Percentiles rank a stretch among this genome's conserved stretches.
phyloP scores from a whole-genome alignment of 2,888 invertebrate genomes.

The Plebejus melissa region DNA sequence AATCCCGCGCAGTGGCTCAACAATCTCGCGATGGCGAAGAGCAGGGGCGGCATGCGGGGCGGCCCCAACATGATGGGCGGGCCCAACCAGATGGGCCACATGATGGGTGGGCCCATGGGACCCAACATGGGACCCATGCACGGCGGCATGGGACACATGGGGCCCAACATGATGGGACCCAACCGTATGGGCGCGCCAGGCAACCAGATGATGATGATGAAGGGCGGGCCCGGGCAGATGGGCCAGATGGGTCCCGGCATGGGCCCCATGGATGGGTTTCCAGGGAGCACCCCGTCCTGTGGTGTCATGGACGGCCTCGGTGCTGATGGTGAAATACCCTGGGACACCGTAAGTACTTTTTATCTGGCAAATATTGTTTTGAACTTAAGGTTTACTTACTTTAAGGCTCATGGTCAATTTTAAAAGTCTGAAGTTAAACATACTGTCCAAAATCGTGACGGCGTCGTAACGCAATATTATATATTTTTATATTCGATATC shows the following conservation, averaged over 20 bases:
- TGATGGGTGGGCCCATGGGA: slow-evolving; percentile 75
- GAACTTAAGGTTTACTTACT: too few species aligned
- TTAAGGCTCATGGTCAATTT: too few species aligned
- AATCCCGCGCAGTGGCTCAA: slow-evolving; percentile 90
- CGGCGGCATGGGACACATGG: slow-evolving; percentile 71
- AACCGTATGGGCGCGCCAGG: slow-evolving; percentile 68
- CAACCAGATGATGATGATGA: slow-evolving; percentile 76
- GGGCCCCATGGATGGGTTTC: slow-evolving; percentile 77
- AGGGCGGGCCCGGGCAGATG: slow-evolving; percentile 68
- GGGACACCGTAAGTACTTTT: slow-evolving; percentile 72
- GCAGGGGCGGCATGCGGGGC: slow-evolving; percentile 81
- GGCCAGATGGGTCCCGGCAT: slow-evolving; percentile 70
- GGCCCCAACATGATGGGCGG: slow-evolving; percentile 76
- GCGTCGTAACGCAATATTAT: too few species aligned
- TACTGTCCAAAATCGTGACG: too few species aligned
- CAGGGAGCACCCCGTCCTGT: slow-evolving; percentile 78
- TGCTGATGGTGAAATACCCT: slow-evolving; percentile 80
- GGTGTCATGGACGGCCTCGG: slow-evolving; percentile 80
- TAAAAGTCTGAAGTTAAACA: too few species aligned
- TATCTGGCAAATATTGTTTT: too few species aligned
- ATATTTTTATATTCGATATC: background rate
- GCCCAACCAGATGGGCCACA: slow-evolving; percentile 72
- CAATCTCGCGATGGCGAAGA: slow-evolving; percentile 87
- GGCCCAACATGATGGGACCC: slow-evolving; percentile 74
- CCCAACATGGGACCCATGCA: slow-evolving; percentile 73